Evolutionary conservation across 2,888 invertebrate genomes (phyloP).

Genomic region (Xylocampa areola): DNA sequence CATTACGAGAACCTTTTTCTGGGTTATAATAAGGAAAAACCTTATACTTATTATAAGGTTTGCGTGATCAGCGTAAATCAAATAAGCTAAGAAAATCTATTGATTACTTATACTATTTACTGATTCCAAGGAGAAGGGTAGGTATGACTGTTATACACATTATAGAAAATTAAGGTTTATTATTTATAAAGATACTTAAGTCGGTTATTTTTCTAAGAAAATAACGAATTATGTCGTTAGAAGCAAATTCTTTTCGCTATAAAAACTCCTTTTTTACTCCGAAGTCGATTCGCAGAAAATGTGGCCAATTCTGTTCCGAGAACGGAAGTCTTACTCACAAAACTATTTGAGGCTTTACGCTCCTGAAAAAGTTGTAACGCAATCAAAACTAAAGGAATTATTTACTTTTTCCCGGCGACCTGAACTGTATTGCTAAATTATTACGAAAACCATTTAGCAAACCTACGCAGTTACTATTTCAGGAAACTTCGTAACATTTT

Average conservation of each 20-base stretch:
- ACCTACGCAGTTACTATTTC: too few species aligned
- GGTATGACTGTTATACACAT: too few species aligned
- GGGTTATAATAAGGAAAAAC: constrained; percentile 7
- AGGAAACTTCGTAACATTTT: too few species aligned
- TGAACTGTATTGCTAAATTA: background rate
- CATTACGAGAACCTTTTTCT: constrained; percentile 8
- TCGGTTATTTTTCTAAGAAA: too few species aligned
- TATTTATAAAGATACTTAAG: too few species aligned
- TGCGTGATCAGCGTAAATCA: constrained; percentile 17
- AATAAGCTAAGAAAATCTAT: constrained; percentile 1
- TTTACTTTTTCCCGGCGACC: constrained; percentile 20
- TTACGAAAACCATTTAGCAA: background rate
- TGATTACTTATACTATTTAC: constrained; percentile 5
- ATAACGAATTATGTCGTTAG: too few species aligned
- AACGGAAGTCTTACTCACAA: constrained; percentile 14
- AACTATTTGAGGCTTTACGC: constrained; percentile 34
- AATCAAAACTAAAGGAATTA: constrained; percentile 33
- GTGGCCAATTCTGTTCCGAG: constrained; percentile 27
- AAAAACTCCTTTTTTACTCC: constrained; percentile 14
- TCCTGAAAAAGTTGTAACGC: constrained; percentile 19
- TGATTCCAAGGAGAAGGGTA: too few species aligned
- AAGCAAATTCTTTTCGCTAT: too few species aligned
- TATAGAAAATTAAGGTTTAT: too few species aligned
- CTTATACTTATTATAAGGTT: constrained; percentile 9
- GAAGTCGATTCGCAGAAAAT: constrained; percentile 29